Percentiles rank a stretch among this genome's conserved stretches.
Conservation (phyloP, 1,140 invertebrate genomes). For the Drosophila triauraria region DNA sequence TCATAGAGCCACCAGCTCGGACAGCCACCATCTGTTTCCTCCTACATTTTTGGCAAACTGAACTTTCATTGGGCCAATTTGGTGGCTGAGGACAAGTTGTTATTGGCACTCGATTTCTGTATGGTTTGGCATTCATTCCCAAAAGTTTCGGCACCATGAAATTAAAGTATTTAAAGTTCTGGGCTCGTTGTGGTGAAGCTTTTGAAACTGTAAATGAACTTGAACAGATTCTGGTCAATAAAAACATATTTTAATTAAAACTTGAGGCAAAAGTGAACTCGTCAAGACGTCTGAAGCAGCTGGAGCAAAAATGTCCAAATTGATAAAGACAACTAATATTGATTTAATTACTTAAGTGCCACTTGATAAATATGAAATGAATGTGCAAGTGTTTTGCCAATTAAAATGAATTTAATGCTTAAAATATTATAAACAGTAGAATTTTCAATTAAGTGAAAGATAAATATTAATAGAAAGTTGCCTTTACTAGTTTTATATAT, state of each 20-base stretch:
- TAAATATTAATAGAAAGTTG: no score
- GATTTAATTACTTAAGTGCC: background rate
- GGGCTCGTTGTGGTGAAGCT: conserved; percentile 9
- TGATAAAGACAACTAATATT: background rate
- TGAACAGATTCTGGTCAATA: conserved; percentile 2
- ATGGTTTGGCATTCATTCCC: conserved; percentile 25
- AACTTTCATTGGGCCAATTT: conserved; percentile 52
- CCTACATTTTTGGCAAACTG: conserved; percentile 32
- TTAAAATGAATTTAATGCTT: background rate
- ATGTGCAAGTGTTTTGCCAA: background rate
- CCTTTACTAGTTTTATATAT: no score
- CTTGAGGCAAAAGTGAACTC: conserved; percentile 7
- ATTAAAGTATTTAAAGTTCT: conserved; percentile 48
- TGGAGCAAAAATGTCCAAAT: background rate
- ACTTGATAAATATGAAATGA: background rate
- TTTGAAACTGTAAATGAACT: background rate
- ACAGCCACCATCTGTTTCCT: background rate
- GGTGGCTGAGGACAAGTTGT: conserved; percentile 49
- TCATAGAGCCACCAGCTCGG: background rate
- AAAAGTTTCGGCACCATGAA: conserved; percentile 23
- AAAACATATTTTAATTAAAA: conserved; percentile 49
- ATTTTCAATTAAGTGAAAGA: no score
- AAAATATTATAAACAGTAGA: background rate
- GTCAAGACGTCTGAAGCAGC: background rate
- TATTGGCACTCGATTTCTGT: conserved; percentile 47